phyloP scores from a whole-genome alignment of 2,797 vertebrate species.

The Lacerta agilis region DNA sequence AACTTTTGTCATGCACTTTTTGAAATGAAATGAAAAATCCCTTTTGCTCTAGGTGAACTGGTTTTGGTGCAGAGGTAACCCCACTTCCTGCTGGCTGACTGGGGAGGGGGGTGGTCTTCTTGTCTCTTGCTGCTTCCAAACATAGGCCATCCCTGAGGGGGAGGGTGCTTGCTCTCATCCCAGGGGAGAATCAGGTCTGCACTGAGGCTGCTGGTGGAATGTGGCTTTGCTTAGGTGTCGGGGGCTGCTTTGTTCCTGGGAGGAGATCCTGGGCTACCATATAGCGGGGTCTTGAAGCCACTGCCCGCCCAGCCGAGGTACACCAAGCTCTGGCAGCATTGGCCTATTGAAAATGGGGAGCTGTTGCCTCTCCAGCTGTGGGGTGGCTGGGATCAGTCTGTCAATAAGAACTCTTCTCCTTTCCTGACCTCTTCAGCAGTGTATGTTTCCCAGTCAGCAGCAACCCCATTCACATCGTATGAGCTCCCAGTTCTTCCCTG shows the following conservation, averaged over 20 bases:
- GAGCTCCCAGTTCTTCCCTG: background rate
- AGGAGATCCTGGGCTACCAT: too few species aligned
- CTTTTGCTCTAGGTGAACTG: background rate
- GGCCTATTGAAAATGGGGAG: too few species aligned
- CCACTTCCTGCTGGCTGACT: too few species aligned
- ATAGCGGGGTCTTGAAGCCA: background rate
- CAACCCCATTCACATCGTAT: background rate
- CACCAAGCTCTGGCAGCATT: too few species aligned
- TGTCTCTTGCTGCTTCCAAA: too few species aligned
- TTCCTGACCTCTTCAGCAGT: too few species aligned
- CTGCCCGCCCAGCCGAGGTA: too few species aligned
- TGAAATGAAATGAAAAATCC: background rate
- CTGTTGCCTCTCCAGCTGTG: background rate
- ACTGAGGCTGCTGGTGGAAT: too few species aligned
- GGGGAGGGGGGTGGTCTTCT: background rate
- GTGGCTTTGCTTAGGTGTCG: background rate
- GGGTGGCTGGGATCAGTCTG: too few species aligned
- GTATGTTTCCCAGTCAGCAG: background rate
- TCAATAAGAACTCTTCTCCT: too few species aligned
- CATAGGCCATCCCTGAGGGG: too few species aligned
- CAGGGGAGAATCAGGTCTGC: too few species aligned
- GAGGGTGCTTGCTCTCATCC: rapidly evolving
- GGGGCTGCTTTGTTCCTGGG: background rate
- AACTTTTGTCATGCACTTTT: background rate
- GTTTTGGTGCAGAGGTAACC: background rate